Conservation (phyloP, 1,140 invertebrate species). For the Berghia stephanieae region DNA sequence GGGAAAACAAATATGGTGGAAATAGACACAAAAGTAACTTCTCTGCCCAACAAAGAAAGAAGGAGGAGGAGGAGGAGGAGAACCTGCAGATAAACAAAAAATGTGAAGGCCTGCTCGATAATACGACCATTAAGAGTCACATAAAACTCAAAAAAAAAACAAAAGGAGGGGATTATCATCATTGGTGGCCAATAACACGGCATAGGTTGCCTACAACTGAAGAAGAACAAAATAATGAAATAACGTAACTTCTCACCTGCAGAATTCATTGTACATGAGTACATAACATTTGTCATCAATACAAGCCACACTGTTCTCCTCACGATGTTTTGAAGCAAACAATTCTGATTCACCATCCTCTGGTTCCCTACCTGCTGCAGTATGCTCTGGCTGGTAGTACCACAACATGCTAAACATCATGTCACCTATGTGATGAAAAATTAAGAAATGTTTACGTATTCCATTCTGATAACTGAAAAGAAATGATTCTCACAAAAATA, state of each 20-base stretch:
- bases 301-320: slow-evolving; percentile 94
- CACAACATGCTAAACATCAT: slow-evolving; percentile 97
- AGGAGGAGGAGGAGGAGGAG: too few relatives aligned
- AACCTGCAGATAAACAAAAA: too few relatives aligned
- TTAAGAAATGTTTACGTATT: neutral
- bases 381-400: slow-evolving; percentile 98
- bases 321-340: slow-evolving; percentile 92
- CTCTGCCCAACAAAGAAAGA: too few relatives aligned
- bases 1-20: too few relatives aligned
- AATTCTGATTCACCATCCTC: slow-evolving; percentile 88
- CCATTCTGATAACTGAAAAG: neutral
- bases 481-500: neutral
- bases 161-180: too few relatives aligned
- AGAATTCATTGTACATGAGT: slow-evolving; percentile 95
- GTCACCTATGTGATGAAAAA: slow-evolving; percentile 75
- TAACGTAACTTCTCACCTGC: slow-evolving; percentile 75
- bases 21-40: too few relatives aligned
- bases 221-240: neutral
- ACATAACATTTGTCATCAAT: slow-evolving; percentile 99
- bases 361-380: slow-evolving; percentile 81
- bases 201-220: too few relatives aligned
- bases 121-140: too few relatives aligned
- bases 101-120: too few relatives aligned
- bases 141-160: too few relatives aligned
- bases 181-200: too few relatives aligned